These are phyloP conservation scores for Athalia circularis DNA, from an alignment of 2,888 invertebrate genomes.

Conservation along the genomic window DNA sequence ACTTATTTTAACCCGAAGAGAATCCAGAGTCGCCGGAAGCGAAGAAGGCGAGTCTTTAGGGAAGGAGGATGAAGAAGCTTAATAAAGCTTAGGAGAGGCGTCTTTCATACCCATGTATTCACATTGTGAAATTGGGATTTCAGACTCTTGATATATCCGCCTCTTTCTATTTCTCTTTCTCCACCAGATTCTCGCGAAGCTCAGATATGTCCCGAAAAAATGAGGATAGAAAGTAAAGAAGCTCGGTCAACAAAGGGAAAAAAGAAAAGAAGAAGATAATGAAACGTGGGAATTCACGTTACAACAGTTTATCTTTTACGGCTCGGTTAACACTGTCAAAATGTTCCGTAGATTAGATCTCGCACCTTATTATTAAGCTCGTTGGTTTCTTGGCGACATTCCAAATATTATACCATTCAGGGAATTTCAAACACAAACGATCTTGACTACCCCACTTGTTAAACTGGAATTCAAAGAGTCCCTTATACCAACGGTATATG, in stretches of 20 bases:
- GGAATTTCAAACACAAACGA: too few relatives aligned
- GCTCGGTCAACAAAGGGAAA: background rate
- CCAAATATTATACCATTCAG: background rate
- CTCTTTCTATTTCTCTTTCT: background rate
- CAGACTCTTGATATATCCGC: constrained; percentile 2
- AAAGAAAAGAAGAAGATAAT: background rate
- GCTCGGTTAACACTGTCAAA: constrained; percentile 11
- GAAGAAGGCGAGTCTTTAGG: background rate
- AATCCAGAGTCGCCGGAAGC: background rate
- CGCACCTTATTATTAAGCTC: constrained; percentile 1
- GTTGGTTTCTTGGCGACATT: background rate
- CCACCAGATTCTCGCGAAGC: background rate
- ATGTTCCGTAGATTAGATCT: background rate
- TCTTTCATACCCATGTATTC: too few relatives aligned
- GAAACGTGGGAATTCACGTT: background rate
- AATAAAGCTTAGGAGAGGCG: constrained; percentile 10
- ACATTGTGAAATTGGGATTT: too few relatives aligned
- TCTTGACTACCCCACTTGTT: too few relatives aligned
- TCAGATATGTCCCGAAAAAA: too few relatives aligned
- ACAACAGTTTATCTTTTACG: background rate
- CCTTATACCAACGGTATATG: too few relatives aligned
- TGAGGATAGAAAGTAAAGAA: too few relatives aligned
- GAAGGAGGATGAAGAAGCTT: background rate
- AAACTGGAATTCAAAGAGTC: too few relatives aligned
- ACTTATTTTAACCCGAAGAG: too few relatives aligned